Evolutionary conservation across 2,888 invertebrate species (phyloP), one percentile per base, ranked within the genome.

Genomic region (Chloroclystis v-ata): DNA sequence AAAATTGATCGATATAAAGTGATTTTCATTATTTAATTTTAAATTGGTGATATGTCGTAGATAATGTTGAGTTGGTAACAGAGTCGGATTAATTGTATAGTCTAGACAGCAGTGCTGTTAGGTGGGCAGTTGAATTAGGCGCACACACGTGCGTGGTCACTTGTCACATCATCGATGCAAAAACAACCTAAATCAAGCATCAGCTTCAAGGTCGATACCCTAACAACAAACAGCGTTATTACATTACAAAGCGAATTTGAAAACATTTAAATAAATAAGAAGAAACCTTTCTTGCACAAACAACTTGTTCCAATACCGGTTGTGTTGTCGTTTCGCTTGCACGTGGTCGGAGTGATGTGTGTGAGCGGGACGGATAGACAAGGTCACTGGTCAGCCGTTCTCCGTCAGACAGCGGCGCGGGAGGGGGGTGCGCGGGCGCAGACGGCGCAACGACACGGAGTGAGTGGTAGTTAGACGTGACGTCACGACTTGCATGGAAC

Each of bases 321-420:
- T 71, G 55, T 63, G 59, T 63, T 54, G 54, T 56, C 54, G 54
- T 74, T 75, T 65, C 73, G 52, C 58, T 78, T 69, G 56, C 63
- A 48, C 73, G 48, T 54, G 47, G 11, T 55, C 56, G 53, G 56
- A 59, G 61, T 64, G 48, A 62, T 59, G 59, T 43, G 78, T 56
- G 70, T 50, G 72, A 83, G 71, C 47, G 77, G 60, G 80, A 82
- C 54, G 56, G 71, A 65, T 64, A 70, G 72, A 83, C 86, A 86
- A 86, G 86, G 86, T 86, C 85, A 83, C 81, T 76, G 82, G 82
- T 82, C 82, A 83, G 77, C 80, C 83, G 78, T 68, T 78, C 77
- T 77, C 80, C 75, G 80, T 73, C 82, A 83, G 82, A 82, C 83
- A 73, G 78, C 76, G 74, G 73, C 73, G 65, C 71, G 72, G 61